Percentiles rank a stretch among this genome's conserved stretches.
phyloP scores from a whole-genome alignment of 2,797 vertebrate genomes.

The Sebastes trivittatus region DNA sequence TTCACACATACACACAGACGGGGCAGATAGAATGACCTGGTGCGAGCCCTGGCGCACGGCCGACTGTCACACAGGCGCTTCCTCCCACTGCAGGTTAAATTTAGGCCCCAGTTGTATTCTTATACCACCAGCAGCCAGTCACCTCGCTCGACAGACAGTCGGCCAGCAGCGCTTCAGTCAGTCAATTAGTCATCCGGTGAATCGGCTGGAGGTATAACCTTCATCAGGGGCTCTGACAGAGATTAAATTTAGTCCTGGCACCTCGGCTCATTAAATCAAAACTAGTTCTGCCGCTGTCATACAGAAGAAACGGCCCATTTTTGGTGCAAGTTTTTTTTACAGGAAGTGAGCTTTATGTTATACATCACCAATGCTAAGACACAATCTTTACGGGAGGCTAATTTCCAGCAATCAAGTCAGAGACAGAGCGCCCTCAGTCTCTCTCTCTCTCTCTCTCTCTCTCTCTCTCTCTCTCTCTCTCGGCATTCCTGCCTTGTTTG shows the following conservation, averaged over 20 bases:
- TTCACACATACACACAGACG: conserved; percentile 61
- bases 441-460: conserved; percentile 25
- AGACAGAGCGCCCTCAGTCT: conserved; percentile 67
- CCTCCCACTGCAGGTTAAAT: conserved; percentile 90
- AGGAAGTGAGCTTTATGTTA: conserved; percentile 10
- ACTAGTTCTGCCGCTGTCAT: conserved; percentile 55
- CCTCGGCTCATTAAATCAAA: conserved; percentile 72
- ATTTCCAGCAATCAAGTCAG: conserved; percentile 23
- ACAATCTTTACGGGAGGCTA: background rate
- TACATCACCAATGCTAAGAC: background rate
- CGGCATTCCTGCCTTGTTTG: conserved; percentile 82
- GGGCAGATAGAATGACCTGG: conserved; percentile 87
- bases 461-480: conserved; percentile 27
- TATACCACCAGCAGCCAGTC: conserved; percentile 76
- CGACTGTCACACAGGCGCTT: conserved; percentile 94
- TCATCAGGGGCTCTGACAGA: conserved; percentile 65
- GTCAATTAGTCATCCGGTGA: conserved; percentile 74
- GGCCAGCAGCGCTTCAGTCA: conserved; percentile 56
- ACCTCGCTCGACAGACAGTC: conserved; percentile 70
- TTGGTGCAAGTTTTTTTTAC: conserved; percentile 24
- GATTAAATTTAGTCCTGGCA: conserved; percentile 74
- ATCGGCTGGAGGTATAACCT: conserved; percentile 68
- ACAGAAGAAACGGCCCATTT: conserved; percentile 49
- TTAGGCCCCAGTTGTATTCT: conserved; percentile 89
- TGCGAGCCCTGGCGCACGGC: conserved; percentile 86